Evolutionary conservation across 2,888 invertebrate genomes (phyloP), one percentile per base, ranked within the genome.

Genomic region (Callyntrura sp.): DNA sequence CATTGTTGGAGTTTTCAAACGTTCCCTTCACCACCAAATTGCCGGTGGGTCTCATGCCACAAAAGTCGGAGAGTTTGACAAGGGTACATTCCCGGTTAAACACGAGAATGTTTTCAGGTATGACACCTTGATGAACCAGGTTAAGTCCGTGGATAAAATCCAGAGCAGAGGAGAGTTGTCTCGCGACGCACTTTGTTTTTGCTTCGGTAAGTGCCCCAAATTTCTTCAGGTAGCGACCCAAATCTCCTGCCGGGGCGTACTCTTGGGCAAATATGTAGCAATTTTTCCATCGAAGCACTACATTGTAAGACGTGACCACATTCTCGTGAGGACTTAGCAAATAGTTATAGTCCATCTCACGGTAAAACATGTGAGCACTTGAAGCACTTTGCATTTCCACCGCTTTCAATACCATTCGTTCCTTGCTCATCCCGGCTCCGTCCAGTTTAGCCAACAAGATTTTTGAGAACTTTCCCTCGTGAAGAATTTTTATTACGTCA

Each of bases 341-440:
- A 93, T 97, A 97, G 92, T 96, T 97, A 94, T 96, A 97, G 94
- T 97, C 97, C 94, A 97, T 97, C 94, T 97, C 97, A 95, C 97
- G 97, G 23, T 79, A 79, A 48, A 95, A 97, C 96, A 94, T 97
- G 79, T 97, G 97, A 88, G 97, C 94, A 0, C 97, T 97, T 0
- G 97, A 96, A 48, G 96, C 95, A 55, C 97, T 94, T 94, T 97
- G 98, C 94, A 97, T 97, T n/a, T 98, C 97, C 73, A 99, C 98
- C 93, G 97, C 96, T 95, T 99, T 99, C 85, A 98, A 51, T 5
- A 90, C 97, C 94, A 98, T 97, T 55, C 97, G 95, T 94, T 98
- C 96, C 79, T 95, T 95, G 1, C 96, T 94, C 0, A 96, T 96
- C 81, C 97, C 96, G 17, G 95, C 95, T n/a, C 95, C 95, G 14